Conservation (phyloP, 1,140 invertebrate species). For the Proctacanthus coquilletti region DNA sequence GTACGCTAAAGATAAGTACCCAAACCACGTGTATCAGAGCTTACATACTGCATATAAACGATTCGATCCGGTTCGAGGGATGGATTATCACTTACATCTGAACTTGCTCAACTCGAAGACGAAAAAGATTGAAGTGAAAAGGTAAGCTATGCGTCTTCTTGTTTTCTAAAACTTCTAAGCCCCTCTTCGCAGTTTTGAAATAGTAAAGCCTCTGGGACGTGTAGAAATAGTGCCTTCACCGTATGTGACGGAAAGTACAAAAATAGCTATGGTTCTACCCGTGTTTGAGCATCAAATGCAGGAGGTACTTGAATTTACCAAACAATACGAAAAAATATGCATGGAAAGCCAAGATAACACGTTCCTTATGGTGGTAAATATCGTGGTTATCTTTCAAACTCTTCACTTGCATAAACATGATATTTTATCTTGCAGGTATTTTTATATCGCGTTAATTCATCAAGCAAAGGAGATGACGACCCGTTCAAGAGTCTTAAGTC, state of each 20-base stretch:
- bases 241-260: slow-evolving; percentile 78
- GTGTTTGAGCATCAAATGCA: slow-evolving; percentile 24
- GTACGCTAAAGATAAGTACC: slow-evolving; percentile 40
- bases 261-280: slow-evolving; percentile 59
- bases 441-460: slow-evolving; percentile 38
- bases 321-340: slow-evolving; percentile 49
- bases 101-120: slow-evolving; percentile 25
- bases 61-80: slow-evolving; percentile 75
- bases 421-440: slow-evolving; percentile 37
- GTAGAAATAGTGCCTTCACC: slow-evolving; percentile 75
- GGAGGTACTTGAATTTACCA: slow-evolving; percentile 43
- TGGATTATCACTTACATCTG: slow-evolving; percentile 77
- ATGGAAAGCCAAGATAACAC: slow-evolving; percentile 64
- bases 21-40: slow-evolving; percentile 29
- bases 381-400: slow-evolving; percentile 13
- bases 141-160: not conserved
- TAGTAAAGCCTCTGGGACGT: slow-evolving; percentile 62
- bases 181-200: slow-evolving; percentile 31
- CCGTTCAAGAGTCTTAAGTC: slow-evolving; percentile 48
- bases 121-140: not conserved
- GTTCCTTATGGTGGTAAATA: slow-evolving; percentile 48
- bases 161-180: not conserved
- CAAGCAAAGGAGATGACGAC: slow-evolving; percentile 49
- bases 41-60: slow-evolving; percentile 67
- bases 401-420: slow-evolving; percentile 7